phyloP scores from a whole-genome alignment of 2,888 invertebrate species.

The Baronia brevicornis region DNA sequence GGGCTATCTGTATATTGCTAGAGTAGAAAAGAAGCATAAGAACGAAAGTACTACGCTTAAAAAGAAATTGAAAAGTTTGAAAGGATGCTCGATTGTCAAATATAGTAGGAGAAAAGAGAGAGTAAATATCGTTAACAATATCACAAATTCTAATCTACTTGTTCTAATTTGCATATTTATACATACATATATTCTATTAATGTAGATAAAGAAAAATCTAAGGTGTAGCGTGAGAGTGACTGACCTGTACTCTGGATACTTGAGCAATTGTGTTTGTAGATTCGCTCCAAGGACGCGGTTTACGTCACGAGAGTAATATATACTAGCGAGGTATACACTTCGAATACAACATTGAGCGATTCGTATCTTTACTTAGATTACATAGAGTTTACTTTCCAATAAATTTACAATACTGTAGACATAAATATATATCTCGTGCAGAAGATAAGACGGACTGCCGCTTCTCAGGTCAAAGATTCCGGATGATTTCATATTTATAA shows the following conservation, averaged over 20 bases:
- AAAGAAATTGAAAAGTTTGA: too few relatives aligned
- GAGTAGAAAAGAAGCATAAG: too few relatives aligned
- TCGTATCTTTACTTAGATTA: slow-evolving; percentile 31
- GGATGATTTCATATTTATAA: slow-evolving; percentile 28
- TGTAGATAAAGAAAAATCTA: too few relatives aligned
- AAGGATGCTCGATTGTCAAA: too few relatives aligned
- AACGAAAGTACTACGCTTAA: too few relatives aligned
- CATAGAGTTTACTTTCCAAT: slow-evolving; percentile 26
- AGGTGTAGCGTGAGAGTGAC: slow-evolving; percentile 43
- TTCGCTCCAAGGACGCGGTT: slow-evolving; percentile 62
- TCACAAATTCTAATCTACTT: too few relatives aligned
- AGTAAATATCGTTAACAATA: too few relatives aligned
- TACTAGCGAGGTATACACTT: slow-evolving; percentile 28
- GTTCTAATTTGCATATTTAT: too few relatives aligned
- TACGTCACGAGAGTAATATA: slow-evolving; percentile 57
- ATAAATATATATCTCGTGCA: slow-evolving; percentile 5
- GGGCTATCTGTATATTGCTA: too few relatives aligned
- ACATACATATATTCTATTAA: too few relatives aligned
- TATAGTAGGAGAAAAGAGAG: too few relatives aligned
- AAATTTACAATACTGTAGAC: slow-evolving; percentile 4
- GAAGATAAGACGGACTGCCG: slow-evolving; percentile 9
- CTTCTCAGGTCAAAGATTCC: slow-evolving; percentile 36
- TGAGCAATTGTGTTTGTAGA: slow-evolving; percentile 64
- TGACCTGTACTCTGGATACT: slow-evolving; percentile 57
- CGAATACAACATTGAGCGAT: slow-evolving; percentile 23